Percentiles rank a stretch among this genome's conserved stretches.
Evolutionary conservation across 2,113 vertebrate species (phyloP).

Genomic region (Eptesicus fuscus): DNA sequence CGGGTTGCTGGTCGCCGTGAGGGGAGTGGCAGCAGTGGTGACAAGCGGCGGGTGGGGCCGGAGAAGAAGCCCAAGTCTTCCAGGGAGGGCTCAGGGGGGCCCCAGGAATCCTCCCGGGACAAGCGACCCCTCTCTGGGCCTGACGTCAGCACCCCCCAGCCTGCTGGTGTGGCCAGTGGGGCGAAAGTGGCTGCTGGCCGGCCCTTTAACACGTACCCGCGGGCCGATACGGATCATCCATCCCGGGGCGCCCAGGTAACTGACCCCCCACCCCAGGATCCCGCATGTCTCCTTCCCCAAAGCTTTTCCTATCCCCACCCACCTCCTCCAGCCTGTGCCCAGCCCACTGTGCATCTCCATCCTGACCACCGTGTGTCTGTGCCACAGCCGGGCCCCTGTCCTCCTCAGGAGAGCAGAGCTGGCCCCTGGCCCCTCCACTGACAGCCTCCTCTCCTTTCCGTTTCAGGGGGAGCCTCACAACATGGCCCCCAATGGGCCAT

Average conservation of each 20-base stretch:
- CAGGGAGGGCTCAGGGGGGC: constrained; percentile 66
- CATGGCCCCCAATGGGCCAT: constrained; percentile 85
- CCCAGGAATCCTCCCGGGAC: constrained; percentile 88
- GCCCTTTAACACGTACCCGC: constrained; percentile 95
- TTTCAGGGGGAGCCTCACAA: constrained; percentile 79
- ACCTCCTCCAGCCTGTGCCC: neutral
- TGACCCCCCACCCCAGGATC: neutral
- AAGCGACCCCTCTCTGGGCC: constrained; percentile 94
- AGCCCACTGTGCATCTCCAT: constrained; percentile 4
- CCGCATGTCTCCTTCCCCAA: neutral
- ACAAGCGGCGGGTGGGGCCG: constrained; percentile 74
- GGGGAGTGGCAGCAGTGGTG: constrained; percentile 71
- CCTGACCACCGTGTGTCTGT: constrained; percentile 34
- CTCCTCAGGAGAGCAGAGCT: neutral
- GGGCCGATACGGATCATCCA: constrained; percentile 89
- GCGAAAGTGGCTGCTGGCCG: constrained; percentile 84
- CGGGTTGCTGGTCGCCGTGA: constrained; percentile 53
- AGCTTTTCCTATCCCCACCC: neutral
- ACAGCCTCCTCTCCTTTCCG: neutral
- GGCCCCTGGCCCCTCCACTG: neutral
- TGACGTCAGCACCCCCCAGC: constrained; percentile 87
- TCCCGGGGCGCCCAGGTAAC: constrained; percentile 88
- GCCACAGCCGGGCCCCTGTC: neutral
- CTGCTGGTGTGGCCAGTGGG: constrained; percentile 81
- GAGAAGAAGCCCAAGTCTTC: constrained; percentile 91